A percentile compares a stretch with the other conserved stretches of the same genome.
phyloP scores from a whole-genome alignment of 1,140 invertebrate genomes.

The Medauroidea extradentata region DNA sequence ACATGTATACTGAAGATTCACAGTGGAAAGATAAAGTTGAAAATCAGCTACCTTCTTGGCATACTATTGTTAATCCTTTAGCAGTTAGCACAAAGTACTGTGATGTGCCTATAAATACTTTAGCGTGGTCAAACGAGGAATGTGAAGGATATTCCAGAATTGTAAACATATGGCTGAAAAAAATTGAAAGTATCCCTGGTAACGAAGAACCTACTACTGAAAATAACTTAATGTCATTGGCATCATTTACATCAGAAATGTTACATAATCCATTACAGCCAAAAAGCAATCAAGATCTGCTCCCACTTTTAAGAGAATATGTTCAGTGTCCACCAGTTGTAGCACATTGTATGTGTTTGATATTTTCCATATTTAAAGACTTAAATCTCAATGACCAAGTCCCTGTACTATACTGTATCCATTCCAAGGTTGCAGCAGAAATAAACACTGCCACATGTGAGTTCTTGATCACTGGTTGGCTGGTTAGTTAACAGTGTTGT shows the following conservation, averaged over 20 bases:
- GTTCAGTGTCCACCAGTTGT: not conserved
- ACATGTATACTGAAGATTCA: not conserved
- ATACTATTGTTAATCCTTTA: not conserved
- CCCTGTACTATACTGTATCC: constrained; percentile 13
- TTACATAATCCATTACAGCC: too few relatives aligned
- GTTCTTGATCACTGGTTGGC: too few relatives aligned
- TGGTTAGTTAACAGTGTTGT: too few relatives aligned
- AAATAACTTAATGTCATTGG: not conserved
- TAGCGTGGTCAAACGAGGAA: too few relatives aligned
- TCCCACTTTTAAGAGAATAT: not conserved
- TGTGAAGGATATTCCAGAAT: not conserved
- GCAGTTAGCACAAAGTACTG: not conserved
- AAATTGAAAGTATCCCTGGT: too few relatives aligned
- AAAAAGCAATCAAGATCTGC: not conserved
- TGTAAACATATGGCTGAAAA: too few relatives aligned
- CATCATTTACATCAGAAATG: not conserved
- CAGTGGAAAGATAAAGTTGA: not conserved
- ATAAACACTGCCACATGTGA: too few relatives aligned
- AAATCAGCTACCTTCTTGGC: not conserved
- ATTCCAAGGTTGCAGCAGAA: too few relatives aligned
- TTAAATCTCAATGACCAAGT: constrained; percentile 5
- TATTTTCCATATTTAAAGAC: not conserved
- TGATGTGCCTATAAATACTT: not conserved
- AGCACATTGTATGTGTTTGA: not conserved
- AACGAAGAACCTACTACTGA: too few relatives aligned